Conservation (phyloP, 2,888 invertebrate genomes). For the Phaedon cochleariae region DNA sequence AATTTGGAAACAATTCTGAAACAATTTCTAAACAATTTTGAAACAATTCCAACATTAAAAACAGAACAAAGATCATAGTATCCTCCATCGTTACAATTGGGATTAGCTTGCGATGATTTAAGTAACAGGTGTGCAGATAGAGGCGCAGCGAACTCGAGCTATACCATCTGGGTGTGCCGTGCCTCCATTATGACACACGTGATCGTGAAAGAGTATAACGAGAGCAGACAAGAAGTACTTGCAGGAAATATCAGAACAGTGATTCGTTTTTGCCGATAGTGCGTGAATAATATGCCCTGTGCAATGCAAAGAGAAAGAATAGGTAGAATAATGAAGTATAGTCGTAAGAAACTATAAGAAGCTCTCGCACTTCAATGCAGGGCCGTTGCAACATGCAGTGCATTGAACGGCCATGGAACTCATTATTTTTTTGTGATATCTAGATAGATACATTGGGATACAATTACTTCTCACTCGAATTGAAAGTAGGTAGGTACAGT, state of each 20-base stretch:
- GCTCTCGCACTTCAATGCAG: too few relatives aligned
- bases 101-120: constrained; percentile 33
- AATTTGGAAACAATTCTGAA: too few relatives aligned
- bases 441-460: too few relatives aligned
- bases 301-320: neutral
- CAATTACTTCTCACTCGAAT: too few relatives aligned
- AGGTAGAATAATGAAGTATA: neutral
- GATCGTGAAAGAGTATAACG: constrained; percentile 35
- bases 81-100: constrained; percentile 21
- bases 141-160: constrained; percentile 32
- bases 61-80: neutral
- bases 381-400: too few relatives aligned
- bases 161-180: constrained; percentile 36
- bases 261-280: neutral
- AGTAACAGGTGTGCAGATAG: constrained; percentile 35
- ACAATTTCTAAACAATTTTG: too few relatives aligned
- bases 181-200: constrained; percentile 27
- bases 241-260: constrained; percentile 19
- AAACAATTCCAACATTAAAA: neutral
- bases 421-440: too few relatives aligned
- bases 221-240: constrained; percentile 25
- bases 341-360: neutral
- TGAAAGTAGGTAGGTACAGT: too few relatives aligned
- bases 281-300: neutral
- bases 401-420: too few relatives aligned